These are phyloP conservation scores for Oenanthe melanoleuca DNA, from an alignment of 2,113 vertebrate genomes.

Conservation along the genomic window DNA sequence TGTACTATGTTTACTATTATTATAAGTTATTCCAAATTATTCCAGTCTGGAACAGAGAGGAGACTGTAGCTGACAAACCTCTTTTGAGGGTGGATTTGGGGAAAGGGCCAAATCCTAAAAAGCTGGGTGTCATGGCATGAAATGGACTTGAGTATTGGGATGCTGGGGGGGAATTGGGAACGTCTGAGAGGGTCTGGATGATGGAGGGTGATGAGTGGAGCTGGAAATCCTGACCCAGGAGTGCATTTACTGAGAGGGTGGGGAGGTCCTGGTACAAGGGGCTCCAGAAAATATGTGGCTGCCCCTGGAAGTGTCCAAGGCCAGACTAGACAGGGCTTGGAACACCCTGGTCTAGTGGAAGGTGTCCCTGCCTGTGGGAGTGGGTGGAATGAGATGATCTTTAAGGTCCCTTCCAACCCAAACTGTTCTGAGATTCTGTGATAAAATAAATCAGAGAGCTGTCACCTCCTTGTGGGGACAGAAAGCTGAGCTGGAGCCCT, in stretches of 20 bases:
- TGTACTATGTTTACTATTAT: conserved; percentile 64
- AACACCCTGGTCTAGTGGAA: accelerated
- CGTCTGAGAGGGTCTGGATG: not conserved
- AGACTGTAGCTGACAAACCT: not conserved
- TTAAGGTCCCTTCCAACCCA: not conserved
- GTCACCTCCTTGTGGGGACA: not conserved
- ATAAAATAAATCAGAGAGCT: not conserved
- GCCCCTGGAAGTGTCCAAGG: not conserved
- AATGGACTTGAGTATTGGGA: not conserved
- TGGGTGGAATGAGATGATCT: accelerated
- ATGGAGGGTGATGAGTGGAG: not conserved
- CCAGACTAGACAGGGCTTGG: accelerated
- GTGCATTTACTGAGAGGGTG: not conserved
- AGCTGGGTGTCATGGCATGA: accelerated
- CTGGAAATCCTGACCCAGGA: not conserved
- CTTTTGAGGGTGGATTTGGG: not conserved
- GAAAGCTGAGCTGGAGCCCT: not conserved
- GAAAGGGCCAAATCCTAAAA: not conserved
- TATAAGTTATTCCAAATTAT: conserved; percentile 66
- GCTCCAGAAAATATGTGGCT: not conserved
- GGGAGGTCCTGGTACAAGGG: not conserved
- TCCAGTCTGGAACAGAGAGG: not conserved
- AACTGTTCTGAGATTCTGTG: not conserved
- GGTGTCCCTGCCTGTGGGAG: not conserved
- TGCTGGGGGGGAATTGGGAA: not conserved